Base-by-base conservation (phyloP, 1,140 invertebrate species). In the Andricus grossulariae region DNA sequence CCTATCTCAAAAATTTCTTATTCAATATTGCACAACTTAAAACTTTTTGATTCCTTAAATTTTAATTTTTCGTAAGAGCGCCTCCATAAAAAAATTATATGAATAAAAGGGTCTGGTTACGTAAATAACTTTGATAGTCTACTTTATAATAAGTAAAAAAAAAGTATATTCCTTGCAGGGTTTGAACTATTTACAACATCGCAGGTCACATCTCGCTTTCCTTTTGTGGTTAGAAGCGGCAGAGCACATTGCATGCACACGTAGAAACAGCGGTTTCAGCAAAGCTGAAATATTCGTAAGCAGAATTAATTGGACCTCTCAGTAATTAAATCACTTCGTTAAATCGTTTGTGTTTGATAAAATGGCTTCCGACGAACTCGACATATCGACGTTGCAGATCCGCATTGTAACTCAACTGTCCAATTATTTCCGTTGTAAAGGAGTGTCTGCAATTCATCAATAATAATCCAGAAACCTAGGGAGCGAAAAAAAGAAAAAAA, bases 321-420 rank as follows among this genome's bases (percentile, higher is more conserved):
- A 60, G 55, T 60, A 60, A 60, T 60, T 60, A 60, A 60, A 60
- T 21, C 55, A 60, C 55, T 32, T 13, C 21, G 55, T 60, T 60
- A 60, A 60, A 60, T 60, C 55, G 55, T 60, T 60, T 60, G 55
- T 25, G 55, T 60, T 60, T 60, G 55, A 60, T 60, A 60, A 32
- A 60, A 12, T 60, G 55, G 55, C 21, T 60, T 32, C 55, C 55
- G 55, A 21, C 55, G 16, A 60, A 60, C 21, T 32, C 21, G 21
- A 60, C 55, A 15, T 60, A 60, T 60, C 32, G 55, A 60, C 32
- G 55, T 15, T 60, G 12, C 21, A 60, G 55, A 60, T 60, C 55
- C 21, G 55, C 55, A 60, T 60, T 60, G 55, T 60, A 60, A 60
- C 32, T 60, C 55, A 60, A 60, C 55, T 32, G 55, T 32, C 55